Conservation (phyloP, 2,113 vertebrate genomes). For the Danio rerio region DNA sequence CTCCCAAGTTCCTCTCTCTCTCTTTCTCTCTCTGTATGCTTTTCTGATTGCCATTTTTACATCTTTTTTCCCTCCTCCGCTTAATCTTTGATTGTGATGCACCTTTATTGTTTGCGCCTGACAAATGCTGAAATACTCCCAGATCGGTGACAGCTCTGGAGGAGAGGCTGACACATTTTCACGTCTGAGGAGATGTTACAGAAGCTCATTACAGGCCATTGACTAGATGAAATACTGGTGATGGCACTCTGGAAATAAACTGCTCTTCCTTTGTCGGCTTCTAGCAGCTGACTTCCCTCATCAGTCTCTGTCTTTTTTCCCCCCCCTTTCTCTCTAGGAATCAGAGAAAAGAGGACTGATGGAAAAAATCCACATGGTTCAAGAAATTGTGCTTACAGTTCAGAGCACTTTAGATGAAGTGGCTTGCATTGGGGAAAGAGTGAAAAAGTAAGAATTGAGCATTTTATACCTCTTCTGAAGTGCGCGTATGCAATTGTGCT, state of each 20-base stretch:
- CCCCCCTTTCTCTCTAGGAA: constrained; percentile 77
- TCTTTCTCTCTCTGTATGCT: constrained; percentile 49
- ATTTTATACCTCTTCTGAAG: constrained; percentile 42
- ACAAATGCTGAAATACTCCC: constrained; percentile 74
- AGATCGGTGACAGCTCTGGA: constrained; percentile 63
- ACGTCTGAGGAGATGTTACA: constrained; percentile 69
- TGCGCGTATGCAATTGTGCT: background rate
- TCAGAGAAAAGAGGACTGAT: constrained; percentile 90
- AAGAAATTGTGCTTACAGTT: constrained; percentile 91
- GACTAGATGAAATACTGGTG: constrained; percentile 76
- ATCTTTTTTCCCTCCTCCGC: constrained; percentile 69
- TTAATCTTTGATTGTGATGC: constrained; percentile 76
- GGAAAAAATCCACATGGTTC: constrained; percentile 96
- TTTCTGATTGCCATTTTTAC: constrained; percentile 77
- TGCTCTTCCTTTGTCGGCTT: constrained; percentile 69
- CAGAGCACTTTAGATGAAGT: constrained; percentile 89
- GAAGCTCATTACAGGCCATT: constrained; percentile 76
- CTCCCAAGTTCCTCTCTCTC: constrained; percentile 55
- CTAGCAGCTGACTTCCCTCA: constrained; percentile 69
- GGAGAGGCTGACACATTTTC: constrained; percentile 71
- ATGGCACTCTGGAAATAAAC: constrained; percentile 71
- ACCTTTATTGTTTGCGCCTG: constrained; percentile 70
- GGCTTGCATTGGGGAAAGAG: constrained; percentile 90
- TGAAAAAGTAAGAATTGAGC: constrained; percentile 89
- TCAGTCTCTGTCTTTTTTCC: constrained; percentile 64